Percentiles rank a stretch among this genome's conserved stretches.
These are phyloP conservation scores for Morinoia aosen DNA, from an alignment of 2,888 invertebrate genomes.

Conservation along the genomic window DNA sequence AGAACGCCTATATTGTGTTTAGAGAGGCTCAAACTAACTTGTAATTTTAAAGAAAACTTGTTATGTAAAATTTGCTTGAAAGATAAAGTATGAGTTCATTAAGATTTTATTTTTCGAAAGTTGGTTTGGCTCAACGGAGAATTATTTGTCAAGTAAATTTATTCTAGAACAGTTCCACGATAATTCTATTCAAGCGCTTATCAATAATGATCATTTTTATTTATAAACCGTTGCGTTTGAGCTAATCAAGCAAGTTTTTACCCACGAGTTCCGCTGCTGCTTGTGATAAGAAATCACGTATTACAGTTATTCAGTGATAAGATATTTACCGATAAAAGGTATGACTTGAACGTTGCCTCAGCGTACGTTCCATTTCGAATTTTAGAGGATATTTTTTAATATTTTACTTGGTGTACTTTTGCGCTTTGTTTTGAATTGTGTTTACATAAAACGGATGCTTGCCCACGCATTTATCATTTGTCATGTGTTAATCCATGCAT, in stretches of 20 bases:
- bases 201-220: not conserved
- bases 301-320: not conserved
- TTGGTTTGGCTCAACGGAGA: not conserved
- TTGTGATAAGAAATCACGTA: not conserved
- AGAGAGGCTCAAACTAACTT: too few relatives aligned
- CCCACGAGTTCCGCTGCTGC: not conserved
- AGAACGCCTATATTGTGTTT: too few relatives aligned
- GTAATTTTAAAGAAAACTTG: too few relatives aligned
- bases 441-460: too few relatives aligned
- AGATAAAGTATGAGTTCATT: not conserved
- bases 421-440: too few relatives aligned
- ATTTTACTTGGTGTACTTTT: not conserved
- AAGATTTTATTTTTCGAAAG: not conserved
- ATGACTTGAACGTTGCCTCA: not conserved
- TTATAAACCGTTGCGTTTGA: not conserved
- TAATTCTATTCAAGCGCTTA: not conserved
- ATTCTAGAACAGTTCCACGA: not conserved
- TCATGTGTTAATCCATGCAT: not conserved
- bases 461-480: not conserved
- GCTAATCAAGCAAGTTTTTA: not conserved
- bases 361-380: too few relatives aligned
- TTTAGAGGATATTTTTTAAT: not conserved
- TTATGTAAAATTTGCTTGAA: too few relatives aligned
- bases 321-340: not conserved
- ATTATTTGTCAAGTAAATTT: not conserved